Percentiles rank a stretch among this genome's conserved stretches.
These are phyloP conservation scores for Saccopteryx bilineata DNA, from an alignment of 2,113 vertebrate species.

Conservation along the genomic window DNA sequence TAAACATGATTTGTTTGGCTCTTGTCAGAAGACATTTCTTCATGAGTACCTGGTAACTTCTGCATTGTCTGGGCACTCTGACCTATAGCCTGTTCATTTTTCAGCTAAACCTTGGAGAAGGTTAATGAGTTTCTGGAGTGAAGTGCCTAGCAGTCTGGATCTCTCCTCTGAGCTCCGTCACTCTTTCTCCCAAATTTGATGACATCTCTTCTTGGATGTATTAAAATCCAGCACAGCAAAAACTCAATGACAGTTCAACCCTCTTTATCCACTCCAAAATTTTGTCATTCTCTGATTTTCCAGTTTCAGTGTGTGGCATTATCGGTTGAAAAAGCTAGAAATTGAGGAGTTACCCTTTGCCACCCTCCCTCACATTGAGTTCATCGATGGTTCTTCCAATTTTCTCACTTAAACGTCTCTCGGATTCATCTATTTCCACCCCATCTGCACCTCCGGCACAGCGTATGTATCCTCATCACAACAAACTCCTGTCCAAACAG, in stretches of 20 bases:
- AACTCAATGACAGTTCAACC: not conserved
- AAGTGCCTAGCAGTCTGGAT: not conserved
- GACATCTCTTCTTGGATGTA: not conserved
- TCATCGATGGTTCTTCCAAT: not conserved
- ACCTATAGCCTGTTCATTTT: not conserved
- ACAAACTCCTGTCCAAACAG: fast-evolving
- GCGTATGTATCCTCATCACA: not conserved
- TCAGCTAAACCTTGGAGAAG: not conserved
- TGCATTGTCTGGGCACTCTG: not conserved
- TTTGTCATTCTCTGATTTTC: not conserved
- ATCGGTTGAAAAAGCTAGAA: not conserved
- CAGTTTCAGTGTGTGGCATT: not conserved
- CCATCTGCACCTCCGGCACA: not conserved
- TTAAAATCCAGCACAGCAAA: not conserved
- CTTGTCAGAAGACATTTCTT: not conserved
- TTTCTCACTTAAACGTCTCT: not conserved
- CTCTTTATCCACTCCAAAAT: not conserved
- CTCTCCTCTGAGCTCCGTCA: not conserved
- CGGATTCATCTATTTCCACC: not conserved
- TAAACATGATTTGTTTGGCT: not conserved
- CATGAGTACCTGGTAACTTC: not conserved
- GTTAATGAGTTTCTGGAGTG: not conserved
- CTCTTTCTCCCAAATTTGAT: not conserved
- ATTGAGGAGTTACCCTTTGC: not conserved
- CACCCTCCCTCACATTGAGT: not conserved